phyloP scores from a whole-genome alignment of 2,888 invertebrate genomes.

The Leucozona laternaria region DNA sequence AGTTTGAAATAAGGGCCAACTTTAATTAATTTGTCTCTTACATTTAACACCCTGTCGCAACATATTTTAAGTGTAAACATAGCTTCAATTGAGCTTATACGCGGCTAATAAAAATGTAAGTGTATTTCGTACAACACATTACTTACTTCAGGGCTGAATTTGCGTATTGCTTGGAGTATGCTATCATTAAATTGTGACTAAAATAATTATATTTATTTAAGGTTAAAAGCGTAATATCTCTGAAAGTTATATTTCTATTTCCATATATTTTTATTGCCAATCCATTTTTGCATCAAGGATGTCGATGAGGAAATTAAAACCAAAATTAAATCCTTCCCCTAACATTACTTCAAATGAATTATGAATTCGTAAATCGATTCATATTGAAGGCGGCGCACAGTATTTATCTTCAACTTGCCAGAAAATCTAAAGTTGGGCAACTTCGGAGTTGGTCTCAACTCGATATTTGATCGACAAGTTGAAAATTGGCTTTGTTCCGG shows the following conservation, averaged over 20 bases:
- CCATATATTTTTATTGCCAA: neutral
- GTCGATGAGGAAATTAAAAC: neutral
- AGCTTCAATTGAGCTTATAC: neutral
- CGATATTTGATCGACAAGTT: no score
- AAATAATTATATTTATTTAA: neutral
- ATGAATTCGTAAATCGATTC: no score
- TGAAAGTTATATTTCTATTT: neutral
- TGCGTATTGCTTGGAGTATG: neutral
- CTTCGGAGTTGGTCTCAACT: no score
- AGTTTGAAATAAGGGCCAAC: neutral
- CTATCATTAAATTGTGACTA: neutral
- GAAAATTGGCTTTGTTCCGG: no score
- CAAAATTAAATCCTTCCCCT: no score
- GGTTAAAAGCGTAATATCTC: neutral
- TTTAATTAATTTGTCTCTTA: neutral
- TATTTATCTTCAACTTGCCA: no score
- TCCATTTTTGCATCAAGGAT: neutral
- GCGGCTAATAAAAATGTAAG: neutral
- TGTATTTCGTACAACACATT: neutral
- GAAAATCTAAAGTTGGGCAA: no score
- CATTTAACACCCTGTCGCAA: neutral
- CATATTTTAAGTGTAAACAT: neutral
- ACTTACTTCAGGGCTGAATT: slow-evolving; percentile 1
- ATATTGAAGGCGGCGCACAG: no score
- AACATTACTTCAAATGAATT: no score